phyloP scores from a whole-genome alignment of 2,797 vertebrate genomes.

The Onychomys leucogaster region DNA sequence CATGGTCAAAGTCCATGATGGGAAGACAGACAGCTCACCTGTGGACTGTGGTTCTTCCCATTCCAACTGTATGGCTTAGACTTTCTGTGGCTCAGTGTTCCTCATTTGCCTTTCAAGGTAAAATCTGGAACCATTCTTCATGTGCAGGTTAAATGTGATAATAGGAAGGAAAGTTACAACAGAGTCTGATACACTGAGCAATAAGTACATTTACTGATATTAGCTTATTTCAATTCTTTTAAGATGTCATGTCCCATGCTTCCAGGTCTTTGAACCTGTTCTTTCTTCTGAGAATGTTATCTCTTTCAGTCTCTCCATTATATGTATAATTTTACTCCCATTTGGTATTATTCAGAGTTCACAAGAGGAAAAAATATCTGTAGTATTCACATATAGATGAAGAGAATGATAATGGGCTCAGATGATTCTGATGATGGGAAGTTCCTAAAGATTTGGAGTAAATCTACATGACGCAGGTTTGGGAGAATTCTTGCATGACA shows the following conservation, averaged over 20 bases:
- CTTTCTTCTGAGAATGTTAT: neutral
- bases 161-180: neutral
- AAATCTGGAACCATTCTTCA: neutral
- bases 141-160: neutral
- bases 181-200: neutral
- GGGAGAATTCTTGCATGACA: neutral
- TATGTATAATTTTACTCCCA: neutral
- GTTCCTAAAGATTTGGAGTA: neutral
- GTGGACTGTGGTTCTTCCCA: neutral
- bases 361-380: neutral
- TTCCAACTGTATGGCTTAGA: neutral
- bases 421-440: neutral
- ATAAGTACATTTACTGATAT: no score
- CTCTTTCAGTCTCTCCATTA: neutral
- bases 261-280: neutral
- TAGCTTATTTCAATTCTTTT: neutral
- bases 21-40: neutral
- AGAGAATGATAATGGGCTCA: neutral
- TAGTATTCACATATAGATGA: neutral
- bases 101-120: neutral
- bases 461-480: neutral
- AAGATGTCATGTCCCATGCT: neutral
- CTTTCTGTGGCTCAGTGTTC: neutral
- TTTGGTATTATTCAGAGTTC: neutral
- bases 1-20: neutral